Evolutionary conservation across 2,888 invertebrate species (phyloP).

Genomic region (Leptopilina drosophilae): DNA sequence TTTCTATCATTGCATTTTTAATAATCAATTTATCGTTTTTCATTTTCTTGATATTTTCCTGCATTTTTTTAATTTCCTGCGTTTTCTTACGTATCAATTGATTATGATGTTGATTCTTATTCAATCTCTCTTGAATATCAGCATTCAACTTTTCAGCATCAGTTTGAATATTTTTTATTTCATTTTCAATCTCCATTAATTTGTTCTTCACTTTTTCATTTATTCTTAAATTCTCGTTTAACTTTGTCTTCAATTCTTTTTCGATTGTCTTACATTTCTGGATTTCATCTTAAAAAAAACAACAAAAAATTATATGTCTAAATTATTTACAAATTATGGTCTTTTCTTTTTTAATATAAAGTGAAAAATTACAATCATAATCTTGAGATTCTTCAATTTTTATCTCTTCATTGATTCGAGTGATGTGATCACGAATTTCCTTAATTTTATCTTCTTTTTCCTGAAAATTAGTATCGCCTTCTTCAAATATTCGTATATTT

Average conservation of each 20-base stretch:
- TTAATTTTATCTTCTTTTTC: neutral
- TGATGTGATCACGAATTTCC: neutral
- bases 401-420: neutral
- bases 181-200: neutral
- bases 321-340: neutral
- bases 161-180: neutral
- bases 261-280: neutral
- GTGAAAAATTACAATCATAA: conserved; percentile 2
- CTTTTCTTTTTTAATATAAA: neutral
- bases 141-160: neutral
- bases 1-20: neutral
- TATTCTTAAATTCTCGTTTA: neutral
- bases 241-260: neutral
- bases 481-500: conserved; percentile 97
- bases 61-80: neutral
- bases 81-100: neutral
- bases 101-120: neutral
- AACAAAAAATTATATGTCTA: neutral
- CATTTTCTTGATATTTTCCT: neutral
- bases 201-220: neutral
- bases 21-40: neutral
- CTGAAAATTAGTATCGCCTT: conserved; percentile 86
- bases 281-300: neutral
- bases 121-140: neutral
- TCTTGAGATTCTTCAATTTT: neutral